phyloP scores from a whole-genome alignment of 1,140 invertebrate genomes.

The Brachionus paranguensis region DNA sequence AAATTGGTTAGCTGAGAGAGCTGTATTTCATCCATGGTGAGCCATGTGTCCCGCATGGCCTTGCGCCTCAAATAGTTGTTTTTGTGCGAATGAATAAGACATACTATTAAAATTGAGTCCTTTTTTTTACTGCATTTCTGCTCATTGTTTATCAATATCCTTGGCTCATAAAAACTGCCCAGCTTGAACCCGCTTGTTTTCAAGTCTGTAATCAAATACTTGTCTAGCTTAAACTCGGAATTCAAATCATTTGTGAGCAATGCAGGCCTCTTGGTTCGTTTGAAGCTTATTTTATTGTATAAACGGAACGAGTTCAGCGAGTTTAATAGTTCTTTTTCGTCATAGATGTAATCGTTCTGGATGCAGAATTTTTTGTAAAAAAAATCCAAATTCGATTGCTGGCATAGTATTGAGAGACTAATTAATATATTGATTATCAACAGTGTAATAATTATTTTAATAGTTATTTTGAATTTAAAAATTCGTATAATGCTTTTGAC shows the following conservation, averaged over 20 bases:
- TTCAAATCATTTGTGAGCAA: background rate
- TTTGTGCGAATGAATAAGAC: slow-evolving; percentile 40
- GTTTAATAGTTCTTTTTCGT: background rate
- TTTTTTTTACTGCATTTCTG: background rate
- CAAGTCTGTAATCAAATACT: background rate
- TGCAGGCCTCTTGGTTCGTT: background rate
- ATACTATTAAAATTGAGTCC: slow-evolving; percentile 27
- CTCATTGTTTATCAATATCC: background rate
- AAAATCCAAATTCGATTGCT: background rate
- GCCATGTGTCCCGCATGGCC: slow-evolving; percentile 52
- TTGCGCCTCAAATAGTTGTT: slow-evolving; percentile 45
- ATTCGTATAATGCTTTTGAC: background rate
- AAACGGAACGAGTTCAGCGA: background rate
- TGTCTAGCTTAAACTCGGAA: background rate
- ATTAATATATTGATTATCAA: background rate
- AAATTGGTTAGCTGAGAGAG: slow-evolving; percentile 43
- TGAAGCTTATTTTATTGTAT: background rate
- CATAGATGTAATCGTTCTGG: background rate
- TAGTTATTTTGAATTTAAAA: background rate
- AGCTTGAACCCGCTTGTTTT: background rate
- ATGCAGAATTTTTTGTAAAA: background rate
- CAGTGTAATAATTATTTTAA: background rate
- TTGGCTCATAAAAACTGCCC: background rate
- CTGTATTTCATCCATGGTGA: slow-evolving; percentile 51
- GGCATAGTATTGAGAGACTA: background rate